Conservation (phyloP, 2,888 invertebrate species). For the Rhyacophila evoluta region DNA sequence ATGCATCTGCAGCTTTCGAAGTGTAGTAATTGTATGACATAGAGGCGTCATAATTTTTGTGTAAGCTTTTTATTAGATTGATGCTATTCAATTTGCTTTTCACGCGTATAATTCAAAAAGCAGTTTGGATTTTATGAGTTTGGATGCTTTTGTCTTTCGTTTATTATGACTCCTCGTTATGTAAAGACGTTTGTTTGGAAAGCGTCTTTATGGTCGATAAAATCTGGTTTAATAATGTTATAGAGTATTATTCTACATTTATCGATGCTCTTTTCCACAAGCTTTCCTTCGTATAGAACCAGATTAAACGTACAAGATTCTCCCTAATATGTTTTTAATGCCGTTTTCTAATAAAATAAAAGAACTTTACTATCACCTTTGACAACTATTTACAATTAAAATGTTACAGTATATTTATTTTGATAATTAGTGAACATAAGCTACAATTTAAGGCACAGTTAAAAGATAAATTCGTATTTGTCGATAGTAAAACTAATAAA, state of each 20-base stretch:
- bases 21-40: not conserved
- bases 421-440: too few species aligned
- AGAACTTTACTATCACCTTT: too few species aligned
- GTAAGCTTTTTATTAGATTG: not conserved
- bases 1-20: not conserved
- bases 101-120: not conserved
- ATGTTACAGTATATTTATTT: too few species aligned
- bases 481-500: too few species aligned
- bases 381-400: too few species aligned
- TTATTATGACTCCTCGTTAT: constrained; percentile 19
- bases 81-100: constrained; percentile 1
- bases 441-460: too few species aligned
- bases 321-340: too few species aligned
- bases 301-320: not conserved
- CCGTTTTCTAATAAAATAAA: too few species aligned
- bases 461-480: too few species aligned
- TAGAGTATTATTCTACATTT: not conserved
- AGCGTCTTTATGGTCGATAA: not conserved
- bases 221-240: constrained; percentile 7
- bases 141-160: not conserved
- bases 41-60: not conserved
- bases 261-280: not conserved
- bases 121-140: not conserved
- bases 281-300: not conserved
- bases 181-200: constrained; percentile 10